phyloP scores from a whole-genome alignment of 2,888 invertebrate species.

The Ametastegia equiseti region DNA sequence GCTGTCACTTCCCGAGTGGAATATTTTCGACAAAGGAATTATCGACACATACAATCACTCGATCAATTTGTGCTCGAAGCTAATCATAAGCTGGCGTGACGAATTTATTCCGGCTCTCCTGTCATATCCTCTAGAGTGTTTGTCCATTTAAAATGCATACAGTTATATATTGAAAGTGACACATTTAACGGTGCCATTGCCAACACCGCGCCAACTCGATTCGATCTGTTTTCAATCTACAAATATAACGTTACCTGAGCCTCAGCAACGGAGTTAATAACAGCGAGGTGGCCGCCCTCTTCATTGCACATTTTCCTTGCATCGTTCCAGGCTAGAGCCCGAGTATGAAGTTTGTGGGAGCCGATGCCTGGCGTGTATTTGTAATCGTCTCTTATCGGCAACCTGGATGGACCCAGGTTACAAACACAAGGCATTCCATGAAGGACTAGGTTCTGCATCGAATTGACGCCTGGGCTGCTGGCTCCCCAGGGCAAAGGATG shows the following conservation, averaged over 20 bases:
- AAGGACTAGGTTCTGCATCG: slow-evolving; percentile 17
- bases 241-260: slow-evolving; percentile 40
- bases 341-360: slow-evolving; percentile 41
- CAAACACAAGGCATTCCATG: slow-evolving; percentile 42
- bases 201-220: background rate
- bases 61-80: background rate
- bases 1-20: background rate
- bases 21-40: slow-evolving; percentile 11
- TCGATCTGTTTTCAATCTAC: slow-evolving; percentile 10
- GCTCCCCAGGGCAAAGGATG: background rate
- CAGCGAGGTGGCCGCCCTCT: slow-evolving; percentile 35
- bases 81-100: slow-evolving; percentile 24
- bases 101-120: background rate
- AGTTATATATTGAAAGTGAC: slow-evolving; percentile 17
- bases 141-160: slow-evolving; percentile 18
- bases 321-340: slow-evolving; percentile 38
- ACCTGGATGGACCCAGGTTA: slow-evolving; percentile 25
- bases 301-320: slow-evolving; percentile 45
- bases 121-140: background rate
- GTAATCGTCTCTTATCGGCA: slow-evolving; percentile 43
- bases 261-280: slow-evolving; percentile 37
- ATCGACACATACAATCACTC: slow-evolving; percentile 1
- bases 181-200: slow-evolving; percentile 5
- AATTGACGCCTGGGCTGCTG: background rate
- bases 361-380: slow-evolving; percentile 36